Evolutionary conservation across 1,140 invertebrate species (phyloP).

Genomic region (Anadara kagoshimensis): DNA sequence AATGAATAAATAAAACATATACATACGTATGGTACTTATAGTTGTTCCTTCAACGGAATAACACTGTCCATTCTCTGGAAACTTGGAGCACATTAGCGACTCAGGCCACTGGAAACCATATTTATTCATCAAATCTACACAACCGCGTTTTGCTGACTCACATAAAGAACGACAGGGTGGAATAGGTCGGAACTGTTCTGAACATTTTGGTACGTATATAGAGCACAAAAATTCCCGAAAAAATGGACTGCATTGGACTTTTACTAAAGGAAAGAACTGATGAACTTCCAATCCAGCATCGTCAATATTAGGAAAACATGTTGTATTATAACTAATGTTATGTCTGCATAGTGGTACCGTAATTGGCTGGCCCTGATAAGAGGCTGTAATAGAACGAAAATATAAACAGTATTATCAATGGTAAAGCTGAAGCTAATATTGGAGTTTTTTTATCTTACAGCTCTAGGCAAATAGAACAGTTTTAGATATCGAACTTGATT

Average conservation of each 20-base stretch:
- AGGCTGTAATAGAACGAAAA: too few species aligned
- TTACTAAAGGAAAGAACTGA: constrained; percentile 94
- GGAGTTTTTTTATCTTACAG: too few species aligned
- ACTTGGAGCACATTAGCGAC: constrained; percentile 90
- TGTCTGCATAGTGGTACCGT: constrained; percentile 93
- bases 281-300: constrained; percentile 95
- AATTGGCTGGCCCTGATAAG: constrained; percentile 84
- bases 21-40: too few species aligned
- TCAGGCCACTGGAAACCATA: constrained; percentile 97
- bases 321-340: constrained; percentile 93
- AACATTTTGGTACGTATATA: constrained; percentile 94
- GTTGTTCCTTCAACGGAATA: too few species aligned
- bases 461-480: too few species aligned
- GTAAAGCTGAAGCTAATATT: too few species aligned
- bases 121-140: constrained; percentile 92
- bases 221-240: constrained; percentile 97
- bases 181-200: constrained; percentile 87
- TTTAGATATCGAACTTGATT: too few species aligned
- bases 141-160: constrained; percentile 76
- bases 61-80: constrained; percentile 79
- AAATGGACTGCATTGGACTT: constrained; percentile 95
- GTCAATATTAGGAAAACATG: constrained; percentile 98
- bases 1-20: too few species aligned
- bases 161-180: constrained; percentile 89
- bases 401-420: too few species aligned